A percentile compares a stretch with the other conserved stretches of the same genome.
Conservation (phyloP, 2,888 invertebrate species). For the Phlogophora meticulosa region DNA sequence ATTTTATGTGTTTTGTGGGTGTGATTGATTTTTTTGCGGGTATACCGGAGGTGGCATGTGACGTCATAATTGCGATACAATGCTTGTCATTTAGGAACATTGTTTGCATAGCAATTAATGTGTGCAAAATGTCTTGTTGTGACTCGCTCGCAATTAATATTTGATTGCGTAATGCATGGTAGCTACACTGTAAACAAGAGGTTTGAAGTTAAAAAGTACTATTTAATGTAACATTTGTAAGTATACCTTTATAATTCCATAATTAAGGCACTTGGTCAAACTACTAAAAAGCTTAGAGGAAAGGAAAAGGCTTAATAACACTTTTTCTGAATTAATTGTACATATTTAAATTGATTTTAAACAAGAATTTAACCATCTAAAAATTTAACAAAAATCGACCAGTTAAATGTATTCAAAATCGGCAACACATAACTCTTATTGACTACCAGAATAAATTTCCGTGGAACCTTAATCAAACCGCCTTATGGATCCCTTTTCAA, state of each 20-base stretch:
- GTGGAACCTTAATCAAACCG: background rate
- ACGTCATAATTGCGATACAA: slow-evolving; percentile 51
- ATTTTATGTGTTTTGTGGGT: slow-evolving; percentile 59
- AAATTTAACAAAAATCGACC: no score
- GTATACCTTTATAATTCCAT: background rate
- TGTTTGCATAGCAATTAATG: slow-evolving; percentile 49
- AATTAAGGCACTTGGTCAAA: background rate
- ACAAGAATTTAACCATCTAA: no score
- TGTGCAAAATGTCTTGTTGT: slow-evolving; percentile 27
- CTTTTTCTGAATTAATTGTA: background rate
- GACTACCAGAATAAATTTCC: background rate
- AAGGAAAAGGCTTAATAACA: background rate
- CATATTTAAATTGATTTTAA: background rate
- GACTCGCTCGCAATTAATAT: slow-evolving; percentile 43
- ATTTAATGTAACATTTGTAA: background rate
- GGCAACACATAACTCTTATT: background rate
- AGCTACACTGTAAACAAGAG: slow-evolving; percentile 15
- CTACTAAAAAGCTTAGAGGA: background rate
- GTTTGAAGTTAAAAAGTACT: background rate
- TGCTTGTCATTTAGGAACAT: slow-evolving; percentile 39
- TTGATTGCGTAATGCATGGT: slow-evolving; percentile 23
- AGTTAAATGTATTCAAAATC: no score
- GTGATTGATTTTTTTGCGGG: slow-evolving; percentile 57
- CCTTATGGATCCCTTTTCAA: background rate
- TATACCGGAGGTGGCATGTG: slow-evolving; percentile 18